Base-by-base conservation (phyloP, 2,888 invertebrate species). In the Mycalesis mineus region DNA sequence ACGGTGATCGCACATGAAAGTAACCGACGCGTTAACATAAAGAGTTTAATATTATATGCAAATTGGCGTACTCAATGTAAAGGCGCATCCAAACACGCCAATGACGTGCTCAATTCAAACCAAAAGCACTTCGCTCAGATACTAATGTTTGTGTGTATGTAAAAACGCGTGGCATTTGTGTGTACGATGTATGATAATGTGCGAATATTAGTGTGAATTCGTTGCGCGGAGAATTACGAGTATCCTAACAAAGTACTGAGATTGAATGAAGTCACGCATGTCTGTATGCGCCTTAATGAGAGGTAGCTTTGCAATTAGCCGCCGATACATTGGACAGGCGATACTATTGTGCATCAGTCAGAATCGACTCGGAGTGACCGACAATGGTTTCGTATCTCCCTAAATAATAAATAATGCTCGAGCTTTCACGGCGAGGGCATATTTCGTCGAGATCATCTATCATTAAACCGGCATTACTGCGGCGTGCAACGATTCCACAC, bases 401-500 rank as follows among this genome's bases (percentile, higher is more conserved):
- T 57, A 57, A 48, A 57, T 29, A 40, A 29, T 7, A 41, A 54
- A 58, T 54, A 60, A 60, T 57, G 57, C 40, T 41, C 63, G 64
- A 75, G 80, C 85, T 87, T 87, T 85, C 85, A 83, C 84, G 74
- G 66, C 65, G 66, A 70, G 66, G 69, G 63, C 68, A 65, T 68
- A 68, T 68, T 66, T 66, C 72, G 70, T 51, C 53, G 61, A 65
- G 65, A 65, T 65, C 65, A 82, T 85, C 84, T 79, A 82, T 85
- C 87, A 87, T 84, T 82, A 84, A 73, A 71, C 64, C 68, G 68
- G 75, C 72, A 75, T 75, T 75, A 76, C 77, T 67, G 68, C 69
- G 74, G 78, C 77, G 78, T 79, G 81, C 78, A 78, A 70, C 74
- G 73, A 81, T 80, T 81, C 79, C 73, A 74, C 78, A 84, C 88